These are phyloP conservation scores for Tragelaphus scriptus DNA, from an alignment of 2,113 vertebrate genomes.

Conservation along the genomic window DNA sequence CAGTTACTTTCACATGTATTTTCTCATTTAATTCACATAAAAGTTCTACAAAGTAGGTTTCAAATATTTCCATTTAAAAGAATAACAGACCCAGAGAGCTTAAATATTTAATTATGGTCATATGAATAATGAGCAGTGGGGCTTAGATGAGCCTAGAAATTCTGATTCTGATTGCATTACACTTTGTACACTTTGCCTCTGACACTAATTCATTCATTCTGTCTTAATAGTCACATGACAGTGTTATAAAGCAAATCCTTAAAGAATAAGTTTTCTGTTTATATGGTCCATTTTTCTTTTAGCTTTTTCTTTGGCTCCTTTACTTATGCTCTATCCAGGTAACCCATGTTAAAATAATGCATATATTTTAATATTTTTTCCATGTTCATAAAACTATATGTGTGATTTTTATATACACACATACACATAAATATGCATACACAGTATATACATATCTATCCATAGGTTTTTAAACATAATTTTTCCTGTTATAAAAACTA, in stretches of 20 bases:
- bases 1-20: not conserved
- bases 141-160: not conserved
- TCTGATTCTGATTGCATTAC: not conserved
- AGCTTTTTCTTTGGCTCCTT: not conserved
- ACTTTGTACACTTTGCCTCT: not conserved
- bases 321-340: not conserved
- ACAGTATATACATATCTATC: not conserved
- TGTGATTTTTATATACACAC: not conserved
- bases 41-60: not conserved
- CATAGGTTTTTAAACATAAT: not conserved
- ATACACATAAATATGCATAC: not conserved
- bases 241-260: not conserved
- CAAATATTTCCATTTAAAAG: conserved; percentile 8
- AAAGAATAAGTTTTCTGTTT: not conserved
- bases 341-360: not conserved
- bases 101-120: not conserved
- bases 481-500: not conserved
- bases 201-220: not conserved
- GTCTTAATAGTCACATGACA: not conserved
- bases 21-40: not conserved
- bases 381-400: not conserved
- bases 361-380: not conserved
- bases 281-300: not conserved
- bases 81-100: not conserved
- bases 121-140: not conserved